Evolutionary conservation across 2,113 vertebrate genomes (phyloP).

Genomic region (Nothoprocta perdicaria): DNA sequence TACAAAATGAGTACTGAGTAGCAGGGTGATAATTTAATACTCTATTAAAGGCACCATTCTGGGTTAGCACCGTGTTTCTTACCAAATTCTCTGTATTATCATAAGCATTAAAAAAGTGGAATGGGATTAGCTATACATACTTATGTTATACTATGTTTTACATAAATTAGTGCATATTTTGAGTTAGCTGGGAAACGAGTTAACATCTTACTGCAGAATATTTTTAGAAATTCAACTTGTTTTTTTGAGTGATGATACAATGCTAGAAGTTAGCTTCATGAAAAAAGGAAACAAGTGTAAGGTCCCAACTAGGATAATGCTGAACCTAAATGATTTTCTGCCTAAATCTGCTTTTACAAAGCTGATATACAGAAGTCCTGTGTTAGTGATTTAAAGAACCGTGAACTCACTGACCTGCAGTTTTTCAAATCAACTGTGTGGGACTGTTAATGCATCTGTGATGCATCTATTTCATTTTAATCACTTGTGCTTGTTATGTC

Average conservation of each 20-base stretch:
- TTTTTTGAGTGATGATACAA: background rate
- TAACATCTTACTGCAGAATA: background rate
- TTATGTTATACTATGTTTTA: constrained; percentile 1
- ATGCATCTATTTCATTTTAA: background rate
- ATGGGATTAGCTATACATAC: background rate
- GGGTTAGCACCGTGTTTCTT: background rate
- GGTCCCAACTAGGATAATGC: background rate
- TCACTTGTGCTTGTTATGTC: background rate
- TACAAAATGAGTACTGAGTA: background rate
- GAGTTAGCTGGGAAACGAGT: background rate
- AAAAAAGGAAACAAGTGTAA: background rate
- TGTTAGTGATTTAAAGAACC: background rate
- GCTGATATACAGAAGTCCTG: background rate
- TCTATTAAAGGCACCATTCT: background rate
- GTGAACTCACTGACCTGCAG: background rate
- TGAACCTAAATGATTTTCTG: background rate
- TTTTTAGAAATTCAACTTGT: background rate
- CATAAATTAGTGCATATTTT: background rate
- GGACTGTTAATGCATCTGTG: background rate
- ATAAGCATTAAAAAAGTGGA: background rate
- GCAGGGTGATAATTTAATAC: background rate
- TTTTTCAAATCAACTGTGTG: background rate
- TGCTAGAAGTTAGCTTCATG: background rate
- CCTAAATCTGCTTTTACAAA: background rate
- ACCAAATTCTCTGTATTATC: background rate